Evolutionary conservation across 2,113 vertebrate genomes (phyloP).

Genomic region (Nyctereutes procyonoides): DNA sequence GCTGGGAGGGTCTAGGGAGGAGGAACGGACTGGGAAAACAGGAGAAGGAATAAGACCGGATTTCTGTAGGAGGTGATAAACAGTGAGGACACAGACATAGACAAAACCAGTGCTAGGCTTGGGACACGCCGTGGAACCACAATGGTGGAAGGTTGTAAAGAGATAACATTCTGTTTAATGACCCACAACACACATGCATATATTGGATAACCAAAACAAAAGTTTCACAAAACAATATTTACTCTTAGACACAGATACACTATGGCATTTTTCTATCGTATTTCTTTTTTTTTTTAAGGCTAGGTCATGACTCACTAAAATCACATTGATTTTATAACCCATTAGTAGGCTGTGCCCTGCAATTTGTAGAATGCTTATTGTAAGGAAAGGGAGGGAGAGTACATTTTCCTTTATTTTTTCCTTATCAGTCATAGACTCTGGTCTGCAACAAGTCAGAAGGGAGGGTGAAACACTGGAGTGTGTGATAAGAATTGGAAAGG

Average conservation of each 20-base stretch:
- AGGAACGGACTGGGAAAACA: not conserved
- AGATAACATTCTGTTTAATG: conserved; percentile 37
- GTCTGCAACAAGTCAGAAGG: not conserved
- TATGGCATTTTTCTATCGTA: conserved; percentile 40
- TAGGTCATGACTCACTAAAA: conserved; percentile 51
- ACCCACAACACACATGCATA: not conserved
- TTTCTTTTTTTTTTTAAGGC: conserved; percentile 49
- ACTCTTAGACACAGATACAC: conserved; percentile 4
- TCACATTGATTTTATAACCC: conserved; percentile 42
- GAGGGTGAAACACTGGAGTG: not conserved
- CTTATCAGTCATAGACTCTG: not conserved
- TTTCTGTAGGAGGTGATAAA: not conserved
- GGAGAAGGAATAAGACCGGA: not conserved
- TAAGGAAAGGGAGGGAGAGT: not conserved
- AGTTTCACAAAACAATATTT: conserved; percentile 39
- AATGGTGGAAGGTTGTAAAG: not conserved
- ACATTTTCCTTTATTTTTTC: not conserved
- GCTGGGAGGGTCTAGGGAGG: not conserved
- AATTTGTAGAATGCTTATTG: conserved; percentile 43
- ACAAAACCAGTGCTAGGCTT: conserved; percentile 8
- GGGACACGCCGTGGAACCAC: not conserved
- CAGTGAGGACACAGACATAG: not conserved
- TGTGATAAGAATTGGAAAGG: not conserved
- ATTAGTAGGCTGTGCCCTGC: not conserved
- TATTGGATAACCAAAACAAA: conserved; percentile 32